Evolutionary conservation across 2,888 invertebrate species (phyloP).

Genomic region (Agonopterix heracliana): DNA sequence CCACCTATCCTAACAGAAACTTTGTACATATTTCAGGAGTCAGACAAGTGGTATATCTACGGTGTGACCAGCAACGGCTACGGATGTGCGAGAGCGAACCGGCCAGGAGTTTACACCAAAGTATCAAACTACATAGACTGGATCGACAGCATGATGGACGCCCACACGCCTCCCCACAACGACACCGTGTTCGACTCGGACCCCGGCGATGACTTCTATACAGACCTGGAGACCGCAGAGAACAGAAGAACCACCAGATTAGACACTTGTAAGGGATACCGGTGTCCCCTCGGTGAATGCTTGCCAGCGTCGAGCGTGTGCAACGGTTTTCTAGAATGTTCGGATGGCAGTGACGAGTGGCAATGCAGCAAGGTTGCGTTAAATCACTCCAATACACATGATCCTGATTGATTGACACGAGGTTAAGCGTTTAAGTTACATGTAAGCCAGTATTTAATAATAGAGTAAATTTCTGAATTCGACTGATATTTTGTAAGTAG

Average conservation of each 20-base stretch:
- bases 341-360: conserved; percentile 84
- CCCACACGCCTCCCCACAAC: conserved; percentile 44
- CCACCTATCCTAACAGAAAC: no score
- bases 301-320: conserved; percentile 82
- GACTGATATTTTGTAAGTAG: conserved; percentile 72
- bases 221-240: conserved; percentile 62
- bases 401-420: conserved; percentile 42
- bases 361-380: conserved; percentile 61
- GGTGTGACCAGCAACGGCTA: conserved; percentile 89
- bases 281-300: conserved; percentile 86
- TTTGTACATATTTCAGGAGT: conserved; percentile 41
- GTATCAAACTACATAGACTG: conserved; percentile 84
- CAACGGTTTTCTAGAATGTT: conserved; percentile 86
- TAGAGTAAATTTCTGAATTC: conserved; percentile 49
- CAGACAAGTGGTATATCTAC: conserved; percentile 68
- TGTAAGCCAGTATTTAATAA: conserved; percentile 57
- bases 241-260: conserved; percentile 42
- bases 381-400: conserved; percentile 39
- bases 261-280: conserved; percentile 79
- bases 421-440: conserved; percentile 21
- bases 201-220: conserved; percentile 48
- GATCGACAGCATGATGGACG: conserved; percentile 77
- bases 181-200: conserved; percentile 27
- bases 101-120: conserved; percentile 89
- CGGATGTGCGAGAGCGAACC: conserved; percentile 85